Evolutionary conservation across 2,888 invertebrate genomes (phyloP), one percentile per base, ranked within the genome.

Genomic region (Dryococelus australis): DNA sequence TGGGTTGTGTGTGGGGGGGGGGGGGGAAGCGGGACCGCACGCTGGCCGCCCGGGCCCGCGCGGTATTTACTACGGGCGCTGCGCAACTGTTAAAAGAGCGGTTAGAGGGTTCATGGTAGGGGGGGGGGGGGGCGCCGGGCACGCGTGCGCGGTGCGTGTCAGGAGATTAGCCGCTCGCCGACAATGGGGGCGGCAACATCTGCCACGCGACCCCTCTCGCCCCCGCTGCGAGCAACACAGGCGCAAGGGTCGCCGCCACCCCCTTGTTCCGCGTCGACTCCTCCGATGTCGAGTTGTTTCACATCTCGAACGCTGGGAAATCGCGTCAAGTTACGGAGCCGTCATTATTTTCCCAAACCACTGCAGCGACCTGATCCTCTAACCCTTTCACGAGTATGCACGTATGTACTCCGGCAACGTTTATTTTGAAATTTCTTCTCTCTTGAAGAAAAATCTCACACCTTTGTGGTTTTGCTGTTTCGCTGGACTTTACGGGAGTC

Each of bases 111-210:
- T 51, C 10, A 51, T 51, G 51, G 51, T n/a, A n/a, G 51, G 51
- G 51, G 51, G 0, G 51, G 51, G 51, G 51, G 51, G 51, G 4
- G 51, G 13, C 51, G 1, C 51, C 2, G 13, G 1, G 12, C 4
- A n/a, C 65, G 65, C 20, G 65, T 65, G 65, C 65, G 47, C 47
- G 47, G 47, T 47, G 47, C 65, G n/a, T 35, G 43, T 83, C 83
- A 35, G 43, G 83, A 35, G 83, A 83, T 83, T 83, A 83, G 83
- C 83, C 83, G 83, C 83, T 16, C 83, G 28, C 65, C 65, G 35
- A 83, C 83, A 83, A 83, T 83, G 43, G 35, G 43, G 83, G 83
- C 43, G 35, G 83, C 83, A 16, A 83, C 83, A 83, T 83, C 83
- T 83, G 83, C 83, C 83, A 83, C 83, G 83, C 83, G 83, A 83